These are phyloP conservation scores for Halichoeres trimaculatus DNA, from an alignment of 2,113 vertebrate genomes.

Conservation along the genomic window DNA sequence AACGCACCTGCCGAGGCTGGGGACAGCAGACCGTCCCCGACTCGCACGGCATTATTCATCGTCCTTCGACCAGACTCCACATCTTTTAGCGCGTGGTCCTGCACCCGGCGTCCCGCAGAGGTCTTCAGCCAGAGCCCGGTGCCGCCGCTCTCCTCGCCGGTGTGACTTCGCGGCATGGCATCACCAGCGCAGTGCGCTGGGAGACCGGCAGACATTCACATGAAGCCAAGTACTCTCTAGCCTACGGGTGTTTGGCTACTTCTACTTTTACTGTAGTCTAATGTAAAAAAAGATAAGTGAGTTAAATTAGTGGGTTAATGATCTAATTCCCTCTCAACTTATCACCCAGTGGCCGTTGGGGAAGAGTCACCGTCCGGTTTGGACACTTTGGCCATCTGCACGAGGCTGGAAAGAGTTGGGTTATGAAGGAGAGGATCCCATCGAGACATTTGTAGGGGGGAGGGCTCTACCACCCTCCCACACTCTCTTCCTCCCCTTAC, in stretches of 20 bases:
- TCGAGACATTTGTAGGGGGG: conserved; percentile 73
- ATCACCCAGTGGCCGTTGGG: not conserved
- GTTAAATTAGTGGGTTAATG: not conserved
- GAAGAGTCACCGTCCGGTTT: conserved; percentile 36
- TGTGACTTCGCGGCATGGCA: conserved; percentile 94
- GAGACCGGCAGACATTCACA: conserved; percentile 70
- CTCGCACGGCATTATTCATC: conserved; percentile 80
- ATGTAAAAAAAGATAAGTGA: not conserved
- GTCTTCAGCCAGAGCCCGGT: conserved; percentile 90
- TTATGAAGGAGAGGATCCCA: conserved; percentile 81
- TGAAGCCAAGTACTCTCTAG: conserved; percentile 47
- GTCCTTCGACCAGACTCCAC: conserved; percentile 89
- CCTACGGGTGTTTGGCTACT: conserved; percentile 22
- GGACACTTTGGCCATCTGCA: conserved; percentile 74
- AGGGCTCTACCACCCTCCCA: conserved; percentile 70
- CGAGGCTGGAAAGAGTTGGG: conserved; percentile 65
- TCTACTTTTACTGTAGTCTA: conserved; percentile 12
- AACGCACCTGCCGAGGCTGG: conserved; percentile 81
- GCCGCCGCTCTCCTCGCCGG: conserved; percentile 89
- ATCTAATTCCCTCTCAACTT: conserved; percentile 15
- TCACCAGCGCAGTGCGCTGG: conserved; percentile 83
- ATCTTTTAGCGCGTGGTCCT: conserved; percentile 89
- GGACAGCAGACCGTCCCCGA: conserved; percentile 86
- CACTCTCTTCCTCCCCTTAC: conserved; percentile 36
- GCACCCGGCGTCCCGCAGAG: conserved; percentile 74